Conservation (phyloP, 2,888 invertebrate genomes). For the Augiades crinisus region DNA sequence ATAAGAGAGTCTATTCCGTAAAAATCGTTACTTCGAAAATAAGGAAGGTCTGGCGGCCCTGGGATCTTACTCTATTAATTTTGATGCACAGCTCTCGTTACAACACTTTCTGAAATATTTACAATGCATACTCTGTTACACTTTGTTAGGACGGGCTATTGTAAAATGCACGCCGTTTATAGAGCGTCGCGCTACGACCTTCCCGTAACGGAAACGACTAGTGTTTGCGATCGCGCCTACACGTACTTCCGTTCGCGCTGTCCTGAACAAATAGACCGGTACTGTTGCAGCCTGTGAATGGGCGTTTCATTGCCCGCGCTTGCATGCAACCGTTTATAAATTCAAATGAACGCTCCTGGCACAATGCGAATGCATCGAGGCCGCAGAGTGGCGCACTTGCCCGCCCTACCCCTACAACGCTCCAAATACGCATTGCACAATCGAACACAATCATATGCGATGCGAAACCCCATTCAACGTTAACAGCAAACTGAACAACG, state of each 20-base stretch:
- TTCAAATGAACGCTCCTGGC: slow-evolving; percentile 49
- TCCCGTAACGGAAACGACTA: slow-evolving; percentile 47
- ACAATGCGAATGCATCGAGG: slow-evolving; percentile 3
- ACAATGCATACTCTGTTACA: not conserved
- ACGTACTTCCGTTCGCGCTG: slow-evolving; percentile 63
- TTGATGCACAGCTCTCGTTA: no score
- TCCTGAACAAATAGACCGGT: slow-evolving; percentile 67
- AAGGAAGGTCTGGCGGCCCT: no score
- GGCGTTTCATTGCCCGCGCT: slow-evolving; percentile 50
- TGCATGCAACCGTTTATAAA: slow-evolving; percentile 61
- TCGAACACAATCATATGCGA: slow-evolving; percentile 11
- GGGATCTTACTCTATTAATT: no score
- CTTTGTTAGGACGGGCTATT: not conserved
- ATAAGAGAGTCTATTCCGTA: no score
- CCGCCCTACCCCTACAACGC: slow-evolving; percentile 5
- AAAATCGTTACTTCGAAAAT: no score
- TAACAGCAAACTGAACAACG: slow-evolving; percentile 4
- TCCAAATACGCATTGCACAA: slow-evolving; percentile 13
- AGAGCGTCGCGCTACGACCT: slow-evolving; percentile 1
- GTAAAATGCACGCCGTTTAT: slow-evolving; percentile 5
- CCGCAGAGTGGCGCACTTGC: slow-evolving; percentile 1
- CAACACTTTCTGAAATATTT: not conserved
- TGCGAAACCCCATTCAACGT: slow-evolving; percentile 16
- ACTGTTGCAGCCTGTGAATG: slow-evolving; percentile 47
- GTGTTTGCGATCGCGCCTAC: slow-evolving; percentile 63